Base-by-base conservation (phyloP, 2,797 vertebrate species). In the Microchirus variegatus region DNA sequence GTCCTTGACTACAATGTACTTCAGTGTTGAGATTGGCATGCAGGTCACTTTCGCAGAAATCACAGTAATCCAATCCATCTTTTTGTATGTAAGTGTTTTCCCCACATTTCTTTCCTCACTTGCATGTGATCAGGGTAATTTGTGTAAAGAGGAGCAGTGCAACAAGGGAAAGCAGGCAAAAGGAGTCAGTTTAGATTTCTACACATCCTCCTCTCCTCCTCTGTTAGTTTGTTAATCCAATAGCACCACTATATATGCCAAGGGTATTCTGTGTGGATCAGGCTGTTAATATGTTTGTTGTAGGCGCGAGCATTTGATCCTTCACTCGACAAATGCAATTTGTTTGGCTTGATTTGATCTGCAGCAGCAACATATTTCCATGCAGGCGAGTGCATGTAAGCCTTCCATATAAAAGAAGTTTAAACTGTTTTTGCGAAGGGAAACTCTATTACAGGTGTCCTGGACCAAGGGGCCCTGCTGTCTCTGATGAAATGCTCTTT, bases 361-460 rank as follows among this genome's bases (percentile, higher is more conserved):
- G 95, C 78, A 91, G 92, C 90, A 90, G 90, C 84, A 89, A 92
- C 90, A 91, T 92, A 94, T 94, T 94, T 95, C 91, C 89, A 90
- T 87, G 86, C 90, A 91, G 81, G 91, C 90, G 85, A 63, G 91
- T 92, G 93, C 91, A 92, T 92, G 92, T 94, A 95, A 95, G 91
- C 87, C 86, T 86, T 93, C 91, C 90, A 94, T 93, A 94, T 92
- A 93, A 78, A 81, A 94, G 91, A 92, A 91, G 93, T 94, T 94
- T 94, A 94, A 95, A 96, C 96, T 98, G 95, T 95, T 96, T 72
- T 69, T 93, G 91, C 88, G 87, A 87, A 85, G 81, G 86, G 89
- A 91, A 96, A 98, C 97, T 94, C 87, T 92, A 95, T 98, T 98
- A 97, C 93, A 94, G 94, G 92, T 96, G 95, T 96, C 94, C 82